A percentile compares a stretch with the other conserved stretches of the same genome.
Evolutionary conservation across 2,797 vertebrate genomes (phyloP).

Genomic region (Muscicapa comitata): DNA sequence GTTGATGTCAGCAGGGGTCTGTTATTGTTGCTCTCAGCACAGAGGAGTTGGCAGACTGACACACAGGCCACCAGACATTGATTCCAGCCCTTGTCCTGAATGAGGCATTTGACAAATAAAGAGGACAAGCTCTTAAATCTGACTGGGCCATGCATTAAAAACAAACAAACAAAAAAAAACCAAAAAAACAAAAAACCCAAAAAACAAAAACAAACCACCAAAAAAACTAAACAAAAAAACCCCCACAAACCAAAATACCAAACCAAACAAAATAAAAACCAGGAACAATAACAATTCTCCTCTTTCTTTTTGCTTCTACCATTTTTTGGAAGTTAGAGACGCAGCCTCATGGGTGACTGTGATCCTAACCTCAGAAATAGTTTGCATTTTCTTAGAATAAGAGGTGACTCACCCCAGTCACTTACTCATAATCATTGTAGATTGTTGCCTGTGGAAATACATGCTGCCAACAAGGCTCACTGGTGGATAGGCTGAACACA

Average conservation of each 20-base stretch:
- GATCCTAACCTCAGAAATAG: conserved; percentile 35
- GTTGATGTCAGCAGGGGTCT: conserved; percentile 42
- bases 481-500: not conserved
- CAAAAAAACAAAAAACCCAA: not conserved
- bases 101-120: not conserved
- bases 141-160: not conserved
- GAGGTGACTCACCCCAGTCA: conserved; percentile 38
- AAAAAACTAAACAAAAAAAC: not conserved
- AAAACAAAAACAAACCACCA: too few relatives aligned
- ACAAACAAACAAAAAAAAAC: too few relatives aligned
- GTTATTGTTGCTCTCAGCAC: conserved; percentile 22
- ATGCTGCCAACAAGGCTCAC: not conserved
- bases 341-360: not conserved
- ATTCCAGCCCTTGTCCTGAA: not conserved
- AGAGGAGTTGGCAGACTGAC: not conserved
- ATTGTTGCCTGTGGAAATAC: conserved; percentile 2
- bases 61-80: not conserved
- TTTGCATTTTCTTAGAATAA: conserved; percentile 52
- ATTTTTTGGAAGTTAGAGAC: not conserved
- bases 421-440: conserved; percentile 20
- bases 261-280: not conserved
- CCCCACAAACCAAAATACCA: too few relatives aligned
- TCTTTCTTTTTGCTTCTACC: not conserved
- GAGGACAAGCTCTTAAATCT: not conserved
- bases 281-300: not conserved